Evolutionary conservation across 2,797 vertebrate genomes (phyloP), one percentile per base, ranked within the genome.

Genomic region (Trachops cirrhosus): DNA sequence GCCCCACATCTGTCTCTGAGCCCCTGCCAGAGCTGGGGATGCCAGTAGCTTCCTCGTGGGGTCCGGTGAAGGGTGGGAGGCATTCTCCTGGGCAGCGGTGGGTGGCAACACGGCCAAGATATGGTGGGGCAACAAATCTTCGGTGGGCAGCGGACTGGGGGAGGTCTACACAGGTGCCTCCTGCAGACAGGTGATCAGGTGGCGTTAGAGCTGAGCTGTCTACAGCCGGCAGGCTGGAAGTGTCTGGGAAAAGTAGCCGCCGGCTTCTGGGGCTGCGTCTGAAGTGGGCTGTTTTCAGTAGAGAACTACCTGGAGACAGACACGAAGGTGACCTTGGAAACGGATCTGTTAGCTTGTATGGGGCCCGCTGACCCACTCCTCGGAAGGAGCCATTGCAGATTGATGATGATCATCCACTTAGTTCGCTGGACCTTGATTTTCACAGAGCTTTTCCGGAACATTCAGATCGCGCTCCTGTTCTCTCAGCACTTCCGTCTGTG

Each of bases 251-350:
- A 70, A 41, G 88, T 1, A 75, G 48, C 87, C 70, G 8, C 1
- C 1, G 39, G n/a, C 44, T 48, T 74, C 7, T 16, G 24, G 8
- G 12, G 26, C 5, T 29, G 19, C 62, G 75, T 22, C 48, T 18
- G 3, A 70, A 10, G 18, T 34, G 57, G 71, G 37, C 73, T 57
- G 15, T 44, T 46, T 52, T 83, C 64, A 46, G 54, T 16, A n/a
- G 48, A 79, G 48, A 86, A 18, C 32, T n/a, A 14, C 41, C 52
- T 64, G 22, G 74, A 93, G 48, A 79, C 46, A 79, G 48, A 83
- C 22, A 3, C 48, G 78, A 14, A 46, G 9, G 62, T 46, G 26
- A 37, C 46, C 37, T 32, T 37, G 79, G 46, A 29, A 68, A 44
- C 15, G 1, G 59, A 52, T 26, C 39, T 59, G 2, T 32, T 18